Base-by-base conservation (phyloP, 2,888 invertebrate genomes). In the Rugalucina vietnamica region DNA sequence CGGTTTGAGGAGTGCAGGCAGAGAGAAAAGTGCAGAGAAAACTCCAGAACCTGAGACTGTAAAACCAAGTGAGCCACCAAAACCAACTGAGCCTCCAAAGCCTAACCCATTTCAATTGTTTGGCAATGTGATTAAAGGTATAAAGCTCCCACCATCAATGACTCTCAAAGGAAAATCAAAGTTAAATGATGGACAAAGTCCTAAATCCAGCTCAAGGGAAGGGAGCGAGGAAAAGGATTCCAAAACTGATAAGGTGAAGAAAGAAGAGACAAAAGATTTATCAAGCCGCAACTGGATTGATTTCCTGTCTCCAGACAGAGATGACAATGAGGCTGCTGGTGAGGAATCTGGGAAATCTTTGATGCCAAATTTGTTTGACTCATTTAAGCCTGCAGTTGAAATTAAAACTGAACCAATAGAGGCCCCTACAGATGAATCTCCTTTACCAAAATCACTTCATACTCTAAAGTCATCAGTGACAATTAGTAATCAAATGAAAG, bases 271-370 rank as follows among this genome's bases (percentile, higher is more conserved):
- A 21, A 87, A 84, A 80, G 86, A 86, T 29, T 82, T 75, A 65
- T 49, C 72, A 27, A 82, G 81, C 29, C 75, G 87, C 29, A 87
- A 87, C 54, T 57, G 84, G 72, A 85, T 87, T 81, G 87, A 87
- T 74, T 87, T 87, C 27, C 82, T 87, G 75, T 43, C 70, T 37
- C 79, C 81, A 18, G 57, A 54, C n/a, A n/a, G n/a, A n/a, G n/a
- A n/a, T n/a, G n/a, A n/a, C n/a, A n/a, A n/a, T n/a, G n/a, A n/a
- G n/a, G n/a, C n/a, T n/a, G n/a, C n/a, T n/a, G n/a, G n/a, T n/a
- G n/a, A n/a, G n/a, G n/a, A n/a, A n/a, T n/a, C n/a, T n/a, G n/a
- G n/a, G n/a, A n/a, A n/a, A n/a, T n/a, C n/a, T n/a, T n/a, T n/a
- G n/a, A n/a, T n/a, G n/a, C n/a, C n/a, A n/a, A n/a, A n/a, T n/a